Evolutionary conservation across 2,888 invertebrate genomes (phyloP).

Genomic region (Serripes groenlandicus): DNA sequence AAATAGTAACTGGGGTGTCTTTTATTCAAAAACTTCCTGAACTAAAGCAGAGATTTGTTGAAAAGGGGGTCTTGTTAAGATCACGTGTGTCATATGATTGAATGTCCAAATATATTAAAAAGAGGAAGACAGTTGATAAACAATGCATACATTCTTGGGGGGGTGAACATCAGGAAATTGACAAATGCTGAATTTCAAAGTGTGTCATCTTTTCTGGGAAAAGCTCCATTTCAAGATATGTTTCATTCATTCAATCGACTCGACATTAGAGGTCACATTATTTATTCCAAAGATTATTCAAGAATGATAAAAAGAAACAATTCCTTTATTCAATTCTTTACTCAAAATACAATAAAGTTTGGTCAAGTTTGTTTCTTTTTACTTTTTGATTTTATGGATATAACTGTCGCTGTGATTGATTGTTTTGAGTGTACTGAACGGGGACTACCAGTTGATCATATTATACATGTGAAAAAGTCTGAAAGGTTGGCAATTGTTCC

Average conservation of each 20-base stretch:
- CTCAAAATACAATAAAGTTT: not conserved
- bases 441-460: constrained; percentile 10
- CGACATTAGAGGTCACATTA: constrained; percentile 20
- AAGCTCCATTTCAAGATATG: constrained; percentile 19
- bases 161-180: constrained; percentile 33
- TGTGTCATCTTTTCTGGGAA: constrained; percentile 21
- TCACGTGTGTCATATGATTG: constrained; percentile 48
- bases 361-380: constrained; percentile 9
- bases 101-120: constrained; percentile 43
- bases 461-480: constrained; percentile 3
- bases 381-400: not conserved
- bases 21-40: constrained; percentile 64
- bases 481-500: not conserved
- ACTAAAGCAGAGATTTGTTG: constrained; percentile 49
- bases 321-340: constrained; percentile 19
- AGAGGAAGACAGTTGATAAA: constrained; percentile 29
- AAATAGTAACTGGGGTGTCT: constrained; percentile 63
- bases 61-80: constrained; percentile 37
- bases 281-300: constrained; percentile 43
- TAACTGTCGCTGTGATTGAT: not conserved
- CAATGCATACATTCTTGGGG: constrained; percentile 43
- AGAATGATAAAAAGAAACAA: constrained; percentile 58
- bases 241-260: constrained; percentile 33
- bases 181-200: constrained; percentile 32
- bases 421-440: not conserved